These are phyloP conservation scores for Apogon hyalosoma DNA, from an alignment of 2,797 vertebrate genomes.

Conservation along the genomic window DNA sequence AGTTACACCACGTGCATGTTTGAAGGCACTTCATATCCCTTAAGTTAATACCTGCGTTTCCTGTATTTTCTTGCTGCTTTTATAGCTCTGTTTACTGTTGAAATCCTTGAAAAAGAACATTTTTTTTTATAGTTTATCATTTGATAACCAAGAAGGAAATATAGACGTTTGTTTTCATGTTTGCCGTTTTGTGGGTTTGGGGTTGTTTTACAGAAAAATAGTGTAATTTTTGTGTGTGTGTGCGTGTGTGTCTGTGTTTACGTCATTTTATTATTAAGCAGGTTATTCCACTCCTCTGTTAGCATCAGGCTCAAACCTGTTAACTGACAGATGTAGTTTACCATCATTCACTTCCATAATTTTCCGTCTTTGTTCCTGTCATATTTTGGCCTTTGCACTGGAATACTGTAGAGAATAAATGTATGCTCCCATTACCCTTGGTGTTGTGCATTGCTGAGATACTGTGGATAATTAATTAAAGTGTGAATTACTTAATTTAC, in stretches of 20 bases:
- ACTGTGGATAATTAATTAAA: neutral
- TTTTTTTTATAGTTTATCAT: conserved; percentile 64
- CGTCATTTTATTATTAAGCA: conserved; percentile 37
- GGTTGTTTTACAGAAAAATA: conserved; percentile 51
- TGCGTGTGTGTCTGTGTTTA: conserved; percentile 27
- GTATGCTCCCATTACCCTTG: conserved; percentile 42
- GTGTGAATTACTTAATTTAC: conserved; percentile 4
- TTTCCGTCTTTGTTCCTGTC: conserved; percentile 52
- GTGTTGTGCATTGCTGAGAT: conserved; percentile 3
- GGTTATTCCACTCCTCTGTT: conserved; percentile 31
- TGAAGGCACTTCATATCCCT: too few species aligned
- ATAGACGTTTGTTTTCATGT: conserved; percentile 45
- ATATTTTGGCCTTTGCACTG: conserved; percentile 76
- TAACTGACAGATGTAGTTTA: conserved; percentile 27
- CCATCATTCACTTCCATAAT: conserved; percentile 14
- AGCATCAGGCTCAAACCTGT: conserved; percentile 16
- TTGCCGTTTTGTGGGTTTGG: conserved; percentile 59
- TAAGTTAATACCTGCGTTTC: too few species aligned
- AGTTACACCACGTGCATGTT: conserved; percentile 3
- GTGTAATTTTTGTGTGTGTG: conserved; percentile 34
- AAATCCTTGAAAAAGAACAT: conserved; percentile 13
- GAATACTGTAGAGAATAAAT: conserved; percentile 84
- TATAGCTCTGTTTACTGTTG: neutral
- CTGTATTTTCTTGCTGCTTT: neutral
- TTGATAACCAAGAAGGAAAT: conserved; percentile 50